Evolutionary conservation across 2,888 invertebrate genomes (phyloP).

Genomic region (Nemurella pictetii): DNA sequence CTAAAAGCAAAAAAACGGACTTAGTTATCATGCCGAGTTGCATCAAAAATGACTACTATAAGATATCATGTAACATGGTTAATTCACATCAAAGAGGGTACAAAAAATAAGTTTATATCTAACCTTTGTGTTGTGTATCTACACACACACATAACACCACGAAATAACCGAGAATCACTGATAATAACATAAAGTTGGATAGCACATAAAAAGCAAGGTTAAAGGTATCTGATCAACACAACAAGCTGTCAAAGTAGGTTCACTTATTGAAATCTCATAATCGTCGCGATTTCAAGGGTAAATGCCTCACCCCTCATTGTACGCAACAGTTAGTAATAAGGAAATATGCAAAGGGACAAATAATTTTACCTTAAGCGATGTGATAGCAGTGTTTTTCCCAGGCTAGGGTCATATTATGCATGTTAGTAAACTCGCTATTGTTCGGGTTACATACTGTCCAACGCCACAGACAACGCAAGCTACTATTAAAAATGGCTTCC

Average conservation of each 20-base stretch:
- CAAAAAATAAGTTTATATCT: no score
- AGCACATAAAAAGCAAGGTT: background rate
- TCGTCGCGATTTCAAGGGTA: background rate
- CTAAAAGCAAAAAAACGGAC: no score
- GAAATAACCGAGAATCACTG: slow-evolving; percentile 48
- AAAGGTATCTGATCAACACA: background rate
- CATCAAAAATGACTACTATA: no score
- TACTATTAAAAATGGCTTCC: slow-evolving; percentile 49
- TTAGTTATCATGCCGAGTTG: no score
- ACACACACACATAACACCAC: slow-evolving; percentile 46
- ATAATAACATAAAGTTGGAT: background rate
- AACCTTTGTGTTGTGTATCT: no score
- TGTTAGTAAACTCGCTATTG: background rate
- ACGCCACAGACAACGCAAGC: background rate
- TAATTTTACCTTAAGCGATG: no score
- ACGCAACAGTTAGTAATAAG: background rate
- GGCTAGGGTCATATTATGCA: background rate
- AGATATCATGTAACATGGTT: no score
- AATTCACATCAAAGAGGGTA: no score
- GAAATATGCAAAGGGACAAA: no score
- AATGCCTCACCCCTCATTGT: background rate
- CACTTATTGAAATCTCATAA: background rate
- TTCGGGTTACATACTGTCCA: background rate
- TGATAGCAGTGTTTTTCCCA: background rate
- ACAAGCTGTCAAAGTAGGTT: background rate